These are phyloP conservation scores for Luperina testacea DNA, from an alignment of 2,888 invertebrate species.

Conservation along the genomic window DNA sequence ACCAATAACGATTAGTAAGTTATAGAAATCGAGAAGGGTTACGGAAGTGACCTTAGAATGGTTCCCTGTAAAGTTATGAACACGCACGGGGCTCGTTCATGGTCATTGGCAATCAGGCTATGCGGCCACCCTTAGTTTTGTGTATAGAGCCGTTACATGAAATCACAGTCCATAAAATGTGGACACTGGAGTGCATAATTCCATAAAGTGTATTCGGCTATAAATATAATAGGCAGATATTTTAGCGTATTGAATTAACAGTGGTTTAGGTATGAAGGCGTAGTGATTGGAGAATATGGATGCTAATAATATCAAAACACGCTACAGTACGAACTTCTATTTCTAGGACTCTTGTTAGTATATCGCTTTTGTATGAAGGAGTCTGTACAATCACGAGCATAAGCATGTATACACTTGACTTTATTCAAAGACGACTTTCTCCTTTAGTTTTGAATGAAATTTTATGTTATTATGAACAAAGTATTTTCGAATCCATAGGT, in stretches of 20 bases:
- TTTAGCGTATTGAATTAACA: conserved; percentile 4
- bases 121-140: conserved; percentile 35
- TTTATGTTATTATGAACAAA: too few relatives aligned
- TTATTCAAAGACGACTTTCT: too few relatives aligned
- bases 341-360: background rate
- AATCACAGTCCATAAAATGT: conserved; percentile 49
- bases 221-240: background rate
- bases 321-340: background rate
- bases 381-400: too few relatives aligned
- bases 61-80: conserved; percentile 40
- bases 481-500: too few relatives aligned
- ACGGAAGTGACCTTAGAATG: conserved; percentile 17
- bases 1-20: conserved; percentile 10
- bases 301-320: background rate
- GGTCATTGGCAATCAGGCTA: conserved; percentile 49
- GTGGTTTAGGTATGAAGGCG: background rate
- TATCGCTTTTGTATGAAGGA: too few relatives aligned
- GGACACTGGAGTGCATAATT: conserved; percentile 22
- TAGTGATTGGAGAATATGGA: background rate
- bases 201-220: conserved; percentile 5
- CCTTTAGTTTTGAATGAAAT: too few relatives aligned
- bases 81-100: conserved; percentile 37
- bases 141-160: conserved; percentile 35
- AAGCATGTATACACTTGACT: too few relatives aligned
- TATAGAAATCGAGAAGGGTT: background rate